Percentiles rank a stretch among this genome's conserved stretches.
Conservation (phyloP, 2,113 vertebrate genomes). For the Neopipo cinnamomea region DNA sequence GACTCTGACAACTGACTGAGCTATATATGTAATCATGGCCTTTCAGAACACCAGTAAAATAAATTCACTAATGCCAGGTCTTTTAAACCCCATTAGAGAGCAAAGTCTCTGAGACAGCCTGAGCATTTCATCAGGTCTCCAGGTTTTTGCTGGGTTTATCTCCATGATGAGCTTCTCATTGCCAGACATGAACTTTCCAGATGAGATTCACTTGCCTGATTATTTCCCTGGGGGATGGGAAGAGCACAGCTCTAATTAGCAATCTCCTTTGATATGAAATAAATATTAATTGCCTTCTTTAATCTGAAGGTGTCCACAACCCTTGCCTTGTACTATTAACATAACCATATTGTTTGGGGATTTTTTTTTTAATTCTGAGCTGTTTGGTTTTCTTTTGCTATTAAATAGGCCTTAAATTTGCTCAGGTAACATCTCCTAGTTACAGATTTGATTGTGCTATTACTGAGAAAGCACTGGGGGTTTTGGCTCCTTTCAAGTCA, state of each 20-base stretch:
- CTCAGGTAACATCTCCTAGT: not conserved
- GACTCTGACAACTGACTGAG: constrained; percentile 44
- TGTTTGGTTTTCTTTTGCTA: not conserved
- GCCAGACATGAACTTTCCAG: constrained; percentile 50
- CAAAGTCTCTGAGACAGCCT: not conserved
- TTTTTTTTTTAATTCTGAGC: not conserved
- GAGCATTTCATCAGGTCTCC: constrained; percentile 24
- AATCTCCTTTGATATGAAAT: constrained; percentile 49
- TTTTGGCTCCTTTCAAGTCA: not conserved
- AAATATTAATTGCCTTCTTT: constrained; percentile 66
- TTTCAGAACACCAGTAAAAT: constrained; percentile 41
- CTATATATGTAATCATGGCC: constrained; percentile 45
- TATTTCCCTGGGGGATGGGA: constrained; percentile 53
- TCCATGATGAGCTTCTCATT: constrained; percentile 32
- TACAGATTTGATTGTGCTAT: not conserved
- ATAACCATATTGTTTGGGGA: not conserved
- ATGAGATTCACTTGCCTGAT: constrained; percentile 53
- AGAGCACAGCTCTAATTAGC: constrained; percentile 56
- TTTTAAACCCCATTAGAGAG: constrained; percentile 54
- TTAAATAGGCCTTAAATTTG: not conserved
- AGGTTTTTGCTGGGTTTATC: constrained; percentile 8
- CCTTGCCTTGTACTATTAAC: not conserved
- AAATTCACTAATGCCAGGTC: constrained; percentile 38
- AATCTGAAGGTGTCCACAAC: constrained; percentile 36
- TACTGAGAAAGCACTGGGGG: not conserved